Evolutionary conservation across 2,888 invertebrate genomes (phyloP).

Genomic region (Hartigia nigra): DNA sequence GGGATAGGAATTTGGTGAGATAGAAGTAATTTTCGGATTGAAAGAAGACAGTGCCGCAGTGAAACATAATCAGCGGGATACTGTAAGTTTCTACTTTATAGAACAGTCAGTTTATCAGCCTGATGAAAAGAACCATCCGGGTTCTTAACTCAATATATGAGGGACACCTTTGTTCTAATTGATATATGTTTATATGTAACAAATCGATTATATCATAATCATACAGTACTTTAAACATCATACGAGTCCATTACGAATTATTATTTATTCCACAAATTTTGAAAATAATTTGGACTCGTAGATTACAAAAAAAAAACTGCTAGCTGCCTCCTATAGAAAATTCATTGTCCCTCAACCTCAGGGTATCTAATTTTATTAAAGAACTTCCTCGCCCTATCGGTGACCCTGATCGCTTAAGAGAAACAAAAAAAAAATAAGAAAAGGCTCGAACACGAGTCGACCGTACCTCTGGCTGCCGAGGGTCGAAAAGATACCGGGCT

Average conservation of each 20-base stretch:
- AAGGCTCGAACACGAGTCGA: background rate
- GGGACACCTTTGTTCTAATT: background rate
- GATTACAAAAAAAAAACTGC: background rate
- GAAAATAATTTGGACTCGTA: background rate
- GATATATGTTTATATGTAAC: background rate
- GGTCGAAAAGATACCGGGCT: background rate
- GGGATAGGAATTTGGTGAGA: conserved; percentile 38
- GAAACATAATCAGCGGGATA: conserved; percentile 12
- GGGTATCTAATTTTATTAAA: background rate
- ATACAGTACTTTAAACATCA: background rate
- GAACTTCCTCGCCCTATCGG: background rate
- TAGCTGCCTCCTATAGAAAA: background rate
- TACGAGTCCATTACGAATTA: too few species aligned
- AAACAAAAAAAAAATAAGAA: background rate
- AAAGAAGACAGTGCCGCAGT: conserved; percentile 39
- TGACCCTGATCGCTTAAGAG: background rate
- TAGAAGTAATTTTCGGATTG: conserved; percentile 55
- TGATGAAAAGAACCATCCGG: background rate
- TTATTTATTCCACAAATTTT: background rate
- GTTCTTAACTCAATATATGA: background rate
- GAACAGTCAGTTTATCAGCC: conserved; percentile 1
- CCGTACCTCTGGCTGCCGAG: background rate
- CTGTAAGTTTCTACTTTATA: conserved; percentile 9
- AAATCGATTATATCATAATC: background rate
- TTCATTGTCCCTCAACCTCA: background rate